Conservation (phyloP, 1,140 invertebrate species). For the Tetramorium alpestre region DNA sequence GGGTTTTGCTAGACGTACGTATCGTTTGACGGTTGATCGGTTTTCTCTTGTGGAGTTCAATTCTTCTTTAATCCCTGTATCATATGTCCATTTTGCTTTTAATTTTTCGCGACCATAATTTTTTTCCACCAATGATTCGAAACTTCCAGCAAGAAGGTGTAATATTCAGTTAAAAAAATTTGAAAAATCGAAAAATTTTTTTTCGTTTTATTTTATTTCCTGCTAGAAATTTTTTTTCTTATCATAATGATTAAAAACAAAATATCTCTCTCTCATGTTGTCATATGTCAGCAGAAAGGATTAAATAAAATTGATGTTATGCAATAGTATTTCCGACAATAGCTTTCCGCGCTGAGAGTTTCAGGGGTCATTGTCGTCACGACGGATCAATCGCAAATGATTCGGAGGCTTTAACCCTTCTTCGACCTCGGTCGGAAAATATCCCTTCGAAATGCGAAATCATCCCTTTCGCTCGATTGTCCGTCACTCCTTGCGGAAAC, state of each 20-base stretch:
- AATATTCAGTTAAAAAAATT: background rate
- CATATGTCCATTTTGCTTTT: background rate
- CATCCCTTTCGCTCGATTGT: constrained; percentile 50
- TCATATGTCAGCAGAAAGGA: background rate
- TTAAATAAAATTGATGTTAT: background rate
- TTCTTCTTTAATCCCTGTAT: background rate
- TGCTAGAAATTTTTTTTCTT: background rate
- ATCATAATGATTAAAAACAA: background rate
- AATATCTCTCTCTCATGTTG: background rate
- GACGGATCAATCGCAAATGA: constrained; percentile 23
- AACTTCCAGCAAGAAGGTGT: background rate
- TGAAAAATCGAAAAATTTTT: background rate
- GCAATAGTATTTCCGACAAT: background rate
- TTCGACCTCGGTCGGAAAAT: constrained; percentile 61
- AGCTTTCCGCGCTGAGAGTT: background rate
- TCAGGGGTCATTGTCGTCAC: background rate
- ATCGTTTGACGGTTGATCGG: background rate
- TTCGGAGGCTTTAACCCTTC: constrained; percentile 71
- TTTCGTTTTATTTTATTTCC: background rate
- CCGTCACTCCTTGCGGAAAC: constrained; percentile 24
- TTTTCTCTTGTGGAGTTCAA: background rate
- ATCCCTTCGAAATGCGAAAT: constrained; percentile 64
- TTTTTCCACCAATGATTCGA: background rate
- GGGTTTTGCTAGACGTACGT: background rate
- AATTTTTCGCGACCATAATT: background rate